Percentiles rank a stretch among this genome's conserved stretches.
phyloP scores from a whole-genome alignment of 2,113 vertebrate species.

The Globicephala melas region DNA sequence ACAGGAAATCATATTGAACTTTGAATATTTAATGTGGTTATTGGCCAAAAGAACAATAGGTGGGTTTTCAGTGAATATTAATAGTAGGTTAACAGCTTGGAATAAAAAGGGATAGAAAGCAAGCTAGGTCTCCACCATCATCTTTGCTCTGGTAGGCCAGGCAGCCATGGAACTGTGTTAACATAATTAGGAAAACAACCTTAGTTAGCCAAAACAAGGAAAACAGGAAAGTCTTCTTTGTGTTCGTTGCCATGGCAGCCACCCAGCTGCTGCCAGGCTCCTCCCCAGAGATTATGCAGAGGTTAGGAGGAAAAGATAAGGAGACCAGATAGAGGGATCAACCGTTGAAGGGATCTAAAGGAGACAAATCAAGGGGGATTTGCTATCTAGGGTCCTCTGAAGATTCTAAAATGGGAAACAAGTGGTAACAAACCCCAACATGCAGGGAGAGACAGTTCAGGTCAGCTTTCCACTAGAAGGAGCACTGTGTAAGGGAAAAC shows the following conservation, averaged over 20 bases:
- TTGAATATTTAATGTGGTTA: background rate
- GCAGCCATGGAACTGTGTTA: background rate
- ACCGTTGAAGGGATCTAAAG: background rate
- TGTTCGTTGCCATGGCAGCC: background rate
- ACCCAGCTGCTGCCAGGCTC: background rate
- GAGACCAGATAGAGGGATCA: background rate
- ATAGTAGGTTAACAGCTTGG: background rate
- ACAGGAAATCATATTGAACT: background rate
- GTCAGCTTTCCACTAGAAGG: background rate
- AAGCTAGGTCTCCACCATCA: background rate
- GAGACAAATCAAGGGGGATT: background rate
- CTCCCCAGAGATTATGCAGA: background rate
- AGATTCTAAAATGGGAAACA: conserved; percentile 1
- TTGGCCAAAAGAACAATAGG: background rate
- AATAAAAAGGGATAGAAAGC: background rate
- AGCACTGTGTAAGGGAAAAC: background rate
- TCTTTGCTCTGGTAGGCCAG: background rate
- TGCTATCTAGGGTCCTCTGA: background rate
- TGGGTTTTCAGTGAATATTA: background rate
- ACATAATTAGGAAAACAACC: background rate
- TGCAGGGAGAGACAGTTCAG: background rate
- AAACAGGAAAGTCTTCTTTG: background rate
- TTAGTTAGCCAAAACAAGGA: background rate
- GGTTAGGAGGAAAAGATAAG: background rate
- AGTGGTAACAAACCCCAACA: background rate